Base-by-base conservation (phyloP, 2,113 vertebrate species). In the Centropus unirufus region DNA sequence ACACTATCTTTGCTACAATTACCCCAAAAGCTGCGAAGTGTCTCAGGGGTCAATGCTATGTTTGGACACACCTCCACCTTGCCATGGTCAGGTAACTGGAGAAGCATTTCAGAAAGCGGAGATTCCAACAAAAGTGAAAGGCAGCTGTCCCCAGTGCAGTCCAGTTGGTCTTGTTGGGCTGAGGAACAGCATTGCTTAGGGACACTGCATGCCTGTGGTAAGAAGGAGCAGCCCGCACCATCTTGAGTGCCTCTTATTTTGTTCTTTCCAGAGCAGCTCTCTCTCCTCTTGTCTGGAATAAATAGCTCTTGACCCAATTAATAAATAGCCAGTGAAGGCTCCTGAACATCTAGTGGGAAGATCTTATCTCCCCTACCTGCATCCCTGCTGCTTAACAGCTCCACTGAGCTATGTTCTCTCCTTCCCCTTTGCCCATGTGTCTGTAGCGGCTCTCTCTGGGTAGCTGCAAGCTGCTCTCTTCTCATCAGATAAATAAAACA, bases 401-500 rank as follows among this genome's bases (percentile, higher is more conserved):
- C 58, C 52, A 34, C 21, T 34, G 54, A 64, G 57, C 86, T 52
- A 44, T 2, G 3, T 86, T 27, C 64, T 63, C 46, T 66, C 59
- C 72, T 73, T 83, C 75, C 12, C 16, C 22, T 59, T 90, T 27
- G 16, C 19, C 36, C 2, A 0, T 8, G 58, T 36, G 36, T 85
- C 64, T 84, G 70, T 49, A 64, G 51, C 59, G 66, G 63, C 63
- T 92, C 83, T 77, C 54, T 27, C 49, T 21, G 54, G 29, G 46
- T 76, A 92, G 67, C 79, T 70, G 59, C 75, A 73, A 55, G 51
- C 52, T 88, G 21, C 52, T 68, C n/a, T 44, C 75, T 72, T 54
- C 40, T 87, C 39, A 39, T 30, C 19, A 0, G 42, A 90, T 90
- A 74, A 92, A 87, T 95, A 93, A 96, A 92, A 80, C 72, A 91